phyloP scores from a whole-genome alignment of 2,113 vertebrate species.

The Cnemophilus loriae region DNA sequence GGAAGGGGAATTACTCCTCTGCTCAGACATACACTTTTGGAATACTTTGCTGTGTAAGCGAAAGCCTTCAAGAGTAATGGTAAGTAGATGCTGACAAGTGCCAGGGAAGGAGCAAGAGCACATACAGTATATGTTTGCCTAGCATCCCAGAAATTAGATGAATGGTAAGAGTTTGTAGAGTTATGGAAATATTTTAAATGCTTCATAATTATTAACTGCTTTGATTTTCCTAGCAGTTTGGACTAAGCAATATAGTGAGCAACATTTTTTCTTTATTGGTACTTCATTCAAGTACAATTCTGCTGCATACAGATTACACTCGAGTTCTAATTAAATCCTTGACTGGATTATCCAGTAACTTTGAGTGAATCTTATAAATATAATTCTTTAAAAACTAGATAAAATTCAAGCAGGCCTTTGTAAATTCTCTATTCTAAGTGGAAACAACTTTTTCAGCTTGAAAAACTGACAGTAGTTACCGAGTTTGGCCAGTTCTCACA shows the following conservation, averaged over 20 bases:
- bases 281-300: neutral
- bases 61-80: neutral
- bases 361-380: neutral
- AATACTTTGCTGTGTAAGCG: neutral
- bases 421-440: neutral
- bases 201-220: neutral
- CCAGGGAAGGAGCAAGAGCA: neutral
- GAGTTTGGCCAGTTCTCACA: neutral
- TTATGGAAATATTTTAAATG: neutral
- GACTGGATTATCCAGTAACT: neutral
- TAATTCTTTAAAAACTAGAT: neutral
- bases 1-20: neutral
- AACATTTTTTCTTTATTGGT: neutral
- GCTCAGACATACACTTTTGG: neutral
- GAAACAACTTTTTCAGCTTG: neutral
- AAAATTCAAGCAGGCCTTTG: neutral
- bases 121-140: neutral
- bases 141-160: neutral
- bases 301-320: neutral
- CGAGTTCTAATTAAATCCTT: neutral
- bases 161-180: neutral
- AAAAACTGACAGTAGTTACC: neutral
- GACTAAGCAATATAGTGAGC: neutral
- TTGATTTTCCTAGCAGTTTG: neutral
- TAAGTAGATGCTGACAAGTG: neutral